Conservation (phyloP, 2,797 vertebrate species). For the Otus scops region DNA sequence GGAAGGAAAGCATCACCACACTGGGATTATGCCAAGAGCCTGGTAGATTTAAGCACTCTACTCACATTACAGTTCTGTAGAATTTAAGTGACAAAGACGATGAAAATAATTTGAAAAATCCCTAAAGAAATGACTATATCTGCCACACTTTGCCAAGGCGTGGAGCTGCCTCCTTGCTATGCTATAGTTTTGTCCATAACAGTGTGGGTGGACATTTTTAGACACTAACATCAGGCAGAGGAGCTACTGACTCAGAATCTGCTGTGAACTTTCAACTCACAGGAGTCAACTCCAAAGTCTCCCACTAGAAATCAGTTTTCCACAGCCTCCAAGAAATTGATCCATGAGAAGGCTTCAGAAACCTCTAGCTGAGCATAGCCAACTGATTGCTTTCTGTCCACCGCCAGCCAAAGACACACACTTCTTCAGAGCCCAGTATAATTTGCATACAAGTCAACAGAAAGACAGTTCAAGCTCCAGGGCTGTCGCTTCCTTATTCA, state of each 20-base stretch:
- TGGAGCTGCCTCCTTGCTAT: neutral
- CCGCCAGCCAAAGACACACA: neutral
- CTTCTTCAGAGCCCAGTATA: neutral
- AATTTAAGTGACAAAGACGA: neutral
- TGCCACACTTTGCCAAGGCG: neutral
- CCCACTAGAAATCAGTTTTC: neutral
- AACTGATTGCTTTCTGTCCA: neutral
- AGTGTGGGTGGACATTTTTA: constrained; percentile 29
- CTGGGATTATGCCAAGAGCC: neutral
- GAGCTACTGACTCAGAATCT: constrained; percentile 24
- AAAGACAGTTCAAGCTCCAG: neutral
- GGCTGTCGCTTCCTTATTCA: neutral
- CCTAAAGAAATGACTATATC: neutral
- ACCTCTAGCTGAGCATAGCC: neutral
- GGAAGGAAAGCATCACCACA: neutral
- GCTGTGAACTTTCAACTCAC: neutral
- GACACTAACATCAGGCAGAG: constrained; percentile 19
- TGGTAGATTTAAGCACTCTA: neutral
- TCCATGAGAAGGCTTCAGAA: neutral
- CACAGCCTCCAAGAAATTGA: neutral
- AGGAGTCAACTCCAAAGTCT: neutral
- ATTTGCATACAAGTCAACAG: neutral
- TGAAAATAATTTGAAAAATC: neutral
- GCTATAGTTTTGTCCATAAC: neutral
- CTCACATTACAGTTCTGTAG: neutral